Base-by-base conservation (phyloP, 2,797 vertebrate genomes). In the Psittacula echo region DNA sequence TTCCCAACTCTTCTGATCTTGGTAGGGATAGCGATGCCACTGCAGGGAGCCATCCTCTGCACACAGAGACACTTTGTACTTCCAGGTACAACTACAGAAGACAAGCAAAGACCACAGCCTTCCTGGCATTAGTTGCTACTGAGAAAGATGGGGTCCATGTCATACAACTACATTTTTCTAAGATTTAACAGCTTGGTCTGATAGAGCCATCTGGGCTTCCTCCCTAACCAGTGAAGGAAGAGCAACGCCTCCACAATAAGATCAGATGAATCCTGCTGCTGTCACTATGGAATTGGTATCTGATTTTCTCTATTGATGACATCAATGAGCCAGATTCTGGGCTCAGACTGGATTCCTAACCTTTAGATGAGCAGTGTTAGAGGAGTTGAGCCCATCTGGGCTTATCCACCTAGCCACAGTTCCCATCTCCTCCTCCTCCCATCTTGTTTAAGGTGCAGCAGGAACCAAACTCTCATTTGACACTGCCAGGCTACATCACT, bases 1-100 rank as follows among this genome's bases (percentile, higher is more conserved):
- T 74, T 68, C 13, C 48, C 54, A 77, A 0, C 13, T 47, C 32
- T 60, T 13, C 12, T 82, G 54, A 34, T 44, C 30, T 75, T 23
- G 6, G 7, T n/a, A 42, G 19, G 41, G n/a, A 24, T 7, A 76
- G 17, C 0, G 2, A 29, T 26, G 30, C 19, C 1, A 1, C 26
- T 72, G 44, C 42, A 56, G 39, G n/a, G 50, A 22, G 2, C 23
- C 4, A 4, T 48, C 11, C 23, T 66, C 82, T 85, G 87, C 32
- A 13, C 17, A 50, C 0, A 1, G 32, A 50, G 29, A n/a, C 15
- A 15, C 32, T 47, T 81, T 39, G 19, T 71, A 7, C 30, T 68
- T 17, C n/a, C 41, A 17, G 8, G 10, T 19, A 17, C 42, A 13
- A 7, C 60, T n/a, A 5, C 3, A 17, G 1, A 37, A 16, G 34